A percentile compares a stretch with the other conserved stretches of the same genome.
phyloP scores from a whole-genome alignment of 2,888 invertebrate species.

The Ophion costatus region DNA sequence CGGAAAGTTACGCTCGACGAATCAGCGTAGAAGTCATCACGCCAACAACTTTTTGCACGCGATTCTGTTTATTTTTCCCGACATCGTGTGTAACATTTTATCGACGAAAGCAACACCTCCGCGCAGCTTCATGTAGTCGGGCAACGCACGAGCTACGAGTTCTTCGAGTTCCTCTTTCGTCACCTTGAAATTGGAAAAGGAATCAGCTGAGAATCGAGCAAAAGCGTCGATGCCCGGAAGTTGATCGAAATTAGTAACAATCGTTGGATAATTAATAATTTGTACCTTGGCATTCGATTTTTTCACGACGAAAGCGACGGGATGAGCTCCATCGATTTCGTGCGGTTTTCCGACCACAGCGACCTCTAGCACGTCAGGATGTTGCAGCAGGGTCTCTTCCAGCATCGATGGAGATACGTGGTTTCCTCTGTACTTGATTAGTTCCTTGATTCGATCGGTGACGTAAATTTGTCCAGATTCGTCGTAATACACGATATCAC shows the following conservation, averaged over 20 bases:
- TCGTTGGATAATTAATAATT: background rate
- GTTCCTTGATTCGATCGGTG: constrained; percentile 77
- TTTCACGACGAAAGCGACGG: constrained; percentile 76
- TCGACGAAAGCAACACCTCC: constrained; percentile 77
- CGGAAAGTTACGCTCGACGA: background rate
- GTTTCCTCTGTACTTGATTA: constrained; percentile 77
- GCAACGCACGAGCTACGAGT: constrained; percentile 69
- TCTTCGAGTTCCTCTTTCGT: constrained; percentile 74
- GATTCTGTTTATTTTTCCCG: constrained; percentile 73
- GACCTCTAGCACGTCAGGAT: constrained; percentile 76
- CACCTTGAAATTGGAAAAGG: constrained; percentile 67
- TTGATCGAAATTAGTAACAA: background rate
- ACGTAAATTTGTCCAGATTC: constrained; percentile 76
- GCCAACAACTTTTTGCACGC: constrained; percentile 44
- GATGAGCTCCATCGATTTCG: constrained; percentile 74
- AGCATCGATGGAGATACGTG: constrained; percentile 78
- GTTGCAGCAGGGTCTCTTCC: constrained; percentile 73
- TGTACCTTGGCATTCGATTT: constrained; percentile 26
- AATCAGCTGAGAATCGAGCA: background rate
- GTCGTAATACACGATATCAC: constrained; percentile 78
- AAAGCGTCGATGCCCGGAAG: background rate
- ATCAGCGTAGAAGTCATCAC: background rate
- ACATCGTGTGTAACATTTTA: constrained; percentile 72
- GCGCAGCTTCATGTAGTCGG: constrained; percentile 73
- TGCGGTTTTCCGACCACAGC: constrained; percentile 76